Evolutionary conservation across 2,888 invertebrate species (phyloP), one percentile per base, ranked within the genome.

Genomic region (Cheilosia urbana): DNA sequence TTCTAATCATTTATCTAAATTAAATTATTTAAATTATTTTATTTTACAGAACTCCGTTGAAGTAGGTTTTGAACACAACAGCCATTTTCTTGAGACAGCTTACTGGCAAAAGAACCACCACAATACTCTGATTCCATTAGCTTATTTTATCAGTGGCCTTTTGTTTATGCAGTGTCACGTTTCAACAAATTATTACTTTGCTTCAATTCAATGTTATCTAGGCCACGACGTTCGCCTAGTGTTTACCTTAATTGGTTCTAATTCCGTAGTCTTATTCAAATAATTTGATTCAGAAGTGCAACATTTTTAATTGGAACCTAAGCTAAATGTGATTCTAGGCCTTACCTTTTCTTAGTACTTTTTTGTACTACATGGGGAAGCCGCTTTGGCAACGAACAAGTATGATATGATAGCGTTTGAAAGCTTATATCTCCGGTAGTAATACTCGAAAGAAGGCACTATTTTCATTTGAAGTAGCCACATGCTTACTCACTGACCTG

Each of bases 151-250:
- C 53, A 42, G 17, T 68, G 11, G 34, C 17, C 40, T 13, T 40
- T 21, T 19, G 58, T 60, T 60, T 60, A 42, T 60, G 42, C 40
- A n/a, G n/a, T 21, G 42, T 60, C 37, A 37, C 37, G 37, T 37
- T 13, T 13, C 3, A 37, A 37, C 37, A 37, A 37, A 37, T 13
- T 37, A 37, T 37, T 37, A 13, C 13, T 37, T 37, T 3, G 34
- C 34, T 34, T 3, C 34, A 34, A 34, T 40, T 40, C 24, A 40
- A 40, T 58, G 37, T 21, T 58, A 58, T 58, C 58, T 21, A 7
- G 4, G 13, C 5, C n/a, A 15, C n/a, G 60, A 27, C 17, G 17
- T 30, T 55, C 9, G 55, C 3, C 6, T 19, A 15, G 40, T 37
- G 40, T 21, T 15, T 6, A n/a, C 60, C 60, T 42, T 27, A 45